A percentile compares a stretch with the other conserved stretches of the same genome.
Evolutionary conservation across 2,888 invertebrate genomes (phyloP).

Genomic region (Gastrophysa polygoni): DNA sequence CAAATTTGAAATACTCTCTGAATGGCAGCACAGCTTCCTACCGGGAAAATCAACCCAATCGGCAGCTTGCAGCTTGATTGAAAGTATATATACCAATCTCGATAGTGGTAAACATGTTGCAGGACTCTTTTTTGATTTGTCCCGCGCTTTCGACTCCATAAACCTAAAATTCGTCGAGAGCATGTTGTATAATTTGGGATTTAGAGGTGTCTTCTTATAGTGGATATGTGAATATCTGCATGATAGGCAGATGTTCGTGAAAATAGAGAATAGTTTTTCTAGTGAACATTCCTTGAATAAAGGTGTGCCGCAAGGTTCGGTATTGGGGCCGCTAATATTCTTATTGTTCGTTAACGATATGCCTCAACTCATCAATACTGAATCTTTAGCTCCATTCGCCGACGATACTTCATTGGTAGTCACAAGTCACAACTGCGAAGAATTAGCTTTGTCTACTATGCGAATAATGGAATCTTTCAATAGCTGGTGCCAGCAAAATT

Average conservation of each 20-base stretch:
- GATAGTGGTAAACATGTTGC: neutral
- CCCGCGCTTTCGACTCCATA: constrained; percentile 3
- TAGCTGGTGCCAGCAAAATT: neutral
- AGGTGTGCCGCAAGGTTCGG: constrained; percentile 5
- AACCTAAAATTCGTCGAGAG: neutral
- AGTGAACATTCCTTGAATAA: neutral
- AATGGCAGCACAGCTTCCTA: constrained; percentile 7
- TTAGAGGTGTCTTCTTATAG: neutral
- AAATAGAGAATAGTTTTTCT: neutral
- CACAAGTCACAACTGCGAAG: constrained; percentile 1
- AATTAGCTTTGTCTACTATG: neutral
- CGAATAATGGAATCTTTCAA: neutral
- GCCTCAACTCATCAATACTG: neutral
- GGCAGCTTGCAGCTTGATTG: neutral
- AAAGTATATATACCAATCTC: neutral
- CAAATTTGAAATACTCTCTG: neutral
- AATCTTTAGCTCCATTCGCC: neutral
- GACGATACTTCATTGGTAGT: constrained; percentile 1
- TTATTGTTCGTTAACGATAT: neutral
- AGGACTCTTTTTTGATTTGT: neutral
- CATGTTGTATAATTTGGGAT: neutral
- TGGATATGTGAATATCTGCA: neutral
- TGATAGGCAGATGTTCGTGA: neutral
- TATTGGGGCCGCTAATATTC: neutral
- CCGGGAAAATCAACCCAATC: constrained; percentile 8